Conservation (phyloP, 2,797 vertebrate species). For the Falco biarmicus region DNA sequence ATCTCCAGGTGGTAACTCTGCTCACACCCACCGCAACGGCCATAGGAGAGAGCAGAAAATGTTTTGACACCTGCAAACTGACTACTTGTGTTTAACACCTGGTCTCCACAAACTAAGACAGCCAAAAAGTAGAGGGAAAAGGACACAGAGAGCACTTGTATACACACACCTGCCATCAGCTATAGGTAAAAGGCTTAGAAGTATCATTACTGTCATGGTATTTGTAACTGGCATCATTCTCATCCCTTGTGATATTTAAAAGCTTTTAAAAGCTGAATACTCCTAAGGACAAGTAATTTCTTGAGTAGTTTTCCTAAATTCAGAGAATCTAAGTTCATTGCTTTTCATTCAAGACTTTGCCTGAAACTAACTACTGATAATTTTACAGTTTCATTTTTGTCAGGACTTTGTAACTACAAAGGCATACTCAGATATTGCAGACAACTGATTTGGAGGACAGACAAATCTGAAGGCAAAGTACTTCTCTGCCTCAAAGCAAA, state of each 20-base stretch:
- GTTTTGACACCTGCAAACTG: not conserved
- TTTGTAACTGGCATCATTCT: not conserved
- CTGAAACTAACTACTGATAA: not conserved
- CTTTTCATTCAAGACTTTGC: not conserved
- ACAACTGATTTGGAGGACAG: not conserved
- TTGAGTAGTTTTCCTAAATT: not conserved
- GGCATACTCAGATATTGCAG: not conserved
- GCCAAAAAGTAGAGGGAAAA: not conserved
- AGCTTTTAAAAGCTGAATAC: not conserved
- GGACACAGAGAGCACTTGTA: not conserved
- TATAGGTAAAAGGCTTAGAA: not conserved
- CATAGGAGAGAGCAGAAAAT: not conserved
- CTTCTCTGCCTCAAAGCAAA: conserved; percentile 10
- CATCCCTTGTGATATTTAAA: not conserved
- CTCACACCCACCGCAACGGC: not conserved
- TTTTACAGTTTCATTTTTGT: not conserved
- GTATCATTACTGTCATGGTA: not conserved
- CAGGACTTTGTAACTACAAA: not conserved
- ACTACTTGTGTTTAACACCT: not conserved
- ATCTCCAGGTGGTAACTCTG: not conserved
- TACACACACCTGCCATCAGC: not conserved
- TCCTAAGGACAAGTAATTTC: not conserved
- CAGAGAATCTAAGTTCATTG: not conserved
- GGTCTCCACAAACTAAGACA: not conserved
- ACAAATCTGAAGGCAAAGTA: not conserved